Conservation (phyloP, 2,113 vertebrate genomes). For the Xyrauchen texanus region DNA sequence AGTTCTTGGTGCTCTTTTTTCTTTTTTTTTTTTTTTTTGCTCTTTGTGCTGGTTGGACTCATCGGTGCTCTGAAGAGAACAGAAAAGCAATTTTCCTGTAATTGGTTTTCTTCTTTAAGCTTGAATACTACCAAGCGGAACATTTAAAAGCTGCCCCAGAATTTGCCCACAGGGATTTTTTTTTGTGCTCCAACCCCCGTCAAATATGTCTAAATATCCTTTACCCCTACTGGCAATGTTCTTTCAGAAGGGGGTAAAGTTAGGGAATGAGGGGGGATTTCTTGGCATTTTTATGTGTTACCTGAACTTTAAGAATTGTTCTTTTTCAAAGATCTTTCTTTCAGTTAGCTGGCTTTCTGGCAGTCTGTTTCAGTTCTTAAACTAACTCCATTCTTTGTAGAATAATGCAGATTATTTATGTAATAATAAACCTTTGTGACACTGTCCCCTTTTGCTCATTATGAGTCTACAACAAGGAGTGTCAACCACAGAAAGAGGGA, state of each 20-base stretch:
- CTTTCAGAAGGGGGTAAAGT: not conserved
- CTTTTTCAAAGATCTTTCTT: too few species aligned
- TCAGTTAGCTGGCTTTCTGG: too few species aligned
- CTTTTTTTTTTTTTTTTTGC: not conserved
- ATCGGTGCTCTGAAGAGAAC: slow-evolving; percentile 22
- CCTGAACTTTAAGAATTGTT: too few species aligned
- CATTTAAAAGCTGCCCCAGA: slow-evolving; percentile 44
- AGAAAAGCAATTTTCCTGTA: slow-evolving; percentile 50
- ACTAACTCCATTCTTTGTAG: too few species aligned
- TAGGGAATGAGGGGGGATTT: not conserved
- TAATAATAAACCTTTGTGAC: too few species aligned
- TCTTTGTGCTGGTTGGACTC: slow-evolving; percentile 24
- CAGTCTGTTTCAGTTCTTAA: too few species aligned
- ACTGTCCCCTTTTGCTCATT: too few species aligned
- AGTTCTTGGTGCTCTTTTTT: not conserved
- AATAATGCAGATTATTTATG: too few species aligned
- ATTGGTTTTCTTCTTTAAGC: slow-evolving; percentile 54
- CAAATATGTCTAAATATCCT: slow-evolving; percentile 36
- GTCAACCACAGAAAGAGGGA: too few species aligned
- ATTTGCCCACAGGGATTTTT: slow-evolving; percentile 36
- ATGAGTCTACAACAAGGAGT: too few species aligned
- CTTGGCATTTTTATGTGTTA: not conserved
- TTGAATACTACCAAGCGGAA: slow-evolving; percentile 39
- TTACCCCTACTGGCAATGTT: slow-evolving; percentile 1
- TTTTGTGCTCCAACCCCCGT: slow-evolving; percentile 15